Percentiles rank a stretch among this genome's conserved stretches.
Evolutionary conservation across 2,113 vertebrate species (phyloP).

Genomic region (Chrysochloris asiatica): DNA sequence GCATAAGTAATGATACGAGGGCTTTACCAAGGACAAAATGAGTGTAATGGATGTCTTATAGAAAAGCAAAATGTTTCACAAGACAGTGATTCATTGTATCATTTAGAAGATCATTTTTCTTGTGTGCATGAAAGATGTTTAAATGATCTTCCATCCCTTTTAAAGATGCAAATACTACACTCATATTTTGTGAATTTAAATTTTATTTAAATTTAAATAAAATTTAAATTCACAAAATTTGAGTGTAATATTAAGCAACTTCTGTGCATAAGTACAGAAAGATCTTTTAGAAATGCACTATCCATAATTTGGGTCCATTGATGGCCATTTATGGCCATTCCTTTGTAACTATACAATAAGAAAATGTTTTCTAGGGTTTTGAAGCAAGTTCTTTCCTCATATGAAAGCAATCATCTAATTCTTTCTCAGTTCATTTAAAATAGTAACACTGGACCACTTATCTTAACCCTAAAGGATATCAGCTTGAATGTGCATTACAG

Average conservation of each 20-base stretch:
- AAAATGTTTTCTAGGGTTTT: neutral
- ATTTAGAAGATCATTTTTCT: slow-evolving; percentile 74
- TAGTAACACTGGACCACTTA: neutral
- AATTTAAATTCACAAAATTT: no score
- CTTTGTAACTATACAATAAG: neutral
- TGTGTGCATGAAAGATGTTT: slow-evolving; percentile 57
- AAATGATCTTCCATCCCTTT: neutral
- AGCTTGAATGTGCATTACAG: neutral
- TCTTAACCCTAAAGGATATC: neutral
- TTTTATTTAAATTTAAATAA: no score
- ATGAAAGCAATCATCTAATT: neutral
- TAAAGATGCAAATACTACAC: neutral
- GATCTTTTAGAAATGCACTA: neutral
- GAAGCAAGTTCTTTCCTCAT: neutral
- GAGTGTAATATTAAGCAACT: no score
- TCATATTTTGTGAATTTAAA: neutral
- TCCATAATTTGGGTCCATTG: neutral
- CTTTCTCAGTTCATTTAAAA: slow-evolving; percentile 23
- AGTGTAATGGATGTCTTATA: slow-evolving; percentile 78
- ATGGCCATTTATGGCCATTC: neutral
- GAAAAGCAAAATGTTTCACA: slow-evolving; percentile 70
- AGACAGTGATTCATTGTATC: slow-evolving; percentile 67
- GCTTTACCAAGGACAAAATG: slow-evolving; percentile 83
- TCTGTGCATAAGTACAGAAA: neutral
- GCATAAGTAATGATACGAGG: slow-evolving; percentile 83